phyloP scores from a whole-genome alignment of 1,140 invertebrate genomes.

The Caerostris darwini region DNA sequence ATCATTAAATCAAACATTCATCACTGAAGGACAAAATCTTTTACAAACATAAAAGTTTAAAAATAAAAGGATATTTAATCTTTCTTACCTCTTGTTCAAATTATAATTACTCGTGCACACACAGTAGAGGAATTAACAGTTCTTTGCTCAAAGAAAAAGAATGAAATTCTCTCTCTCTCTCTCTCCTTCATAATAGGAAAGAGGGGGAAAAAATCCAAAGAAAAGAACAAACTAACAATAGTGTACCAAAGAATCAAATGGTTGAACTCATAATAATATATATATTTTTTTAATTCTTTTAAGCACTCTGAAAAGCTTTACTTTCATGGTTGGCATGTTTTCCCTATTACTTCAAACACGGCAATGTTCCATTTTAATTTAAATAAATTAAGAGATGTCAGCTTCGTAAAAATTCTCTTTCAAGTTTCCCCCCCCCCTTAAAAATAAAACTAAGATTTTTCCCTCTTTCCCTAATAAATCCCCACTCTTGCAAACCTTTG shows the following conservation, averaged over 20 bases:
- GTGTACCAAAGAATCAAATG: conserved; percentile 2
- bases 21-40: conserved; percentile 39
- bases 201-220: background rate
- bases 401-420: conserved; percentile 1
- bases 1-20: conserved; percentile 48
- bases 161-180: background rate
- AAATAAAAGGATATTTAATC: conserved; percentile 12
- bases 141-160: background rate
- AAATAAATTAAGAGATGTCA: conserved; percentile 63
- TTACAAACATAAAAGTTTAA: conserved; percentile 36
- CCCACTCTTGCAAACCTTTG: background rate
- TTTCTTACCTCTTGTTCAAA: conserved; percentile 5
- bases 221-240: background rate
- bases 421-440: background rate
- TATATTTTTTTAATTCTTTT: background rate
- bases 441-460: background rate
- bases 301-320: background rate
- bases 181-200: background rate
- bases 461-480: background rate
- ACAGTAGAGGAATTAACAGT: conserved; percentile 9
- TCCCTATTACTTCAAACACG: conserved; percentile 8
- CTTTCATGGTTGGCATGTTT: conserved; percentile 52
- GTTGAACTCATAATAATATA: background rate
- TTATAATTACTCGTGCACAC: conserved; percentile 47
- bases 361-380: conserved; percentile 60